Conservation (phyloP, 2,888 invertebrate genomes). For the Galeopsomyia nigrocyanea region DNA sequence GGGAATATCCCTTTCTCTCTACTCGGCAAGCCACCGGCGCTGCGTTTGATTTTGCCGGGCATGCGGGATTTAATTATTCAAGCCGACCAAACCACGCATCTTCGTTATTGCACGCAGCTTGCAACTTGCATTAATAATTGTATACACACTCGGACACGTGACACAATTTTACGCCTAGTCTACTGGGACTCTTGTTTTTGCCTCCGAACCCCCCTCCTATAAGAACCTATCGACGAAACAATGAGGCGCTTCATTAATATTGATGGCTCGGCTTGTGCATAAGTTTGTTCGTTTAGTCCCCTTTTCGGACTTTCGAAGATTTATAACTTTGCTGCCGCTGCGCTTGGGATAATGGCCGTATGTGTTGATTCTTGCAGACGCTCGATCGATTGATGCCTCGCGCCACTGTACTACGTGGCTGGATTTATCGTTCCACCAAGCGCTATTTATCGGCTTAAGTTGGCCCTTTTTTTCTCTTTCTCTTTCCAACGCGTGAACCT, state of each 20-base stretch:
- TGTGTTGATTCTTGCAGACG: not conserved
- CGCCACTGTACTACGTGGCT: not conserved
- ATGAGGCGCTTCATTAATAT: slow-evolving; percentile 27
- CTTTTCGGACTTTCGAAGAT: not conserved
- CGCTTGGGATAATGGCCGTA: not conserved
- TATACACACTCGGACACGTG: slow-evolving; percentile 19
- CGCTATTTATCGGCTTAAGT: slow-evolving; percentile 24
- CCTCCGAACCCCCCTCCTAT: no score
- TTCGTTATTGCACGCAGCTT: slow-evolving; percentile 18
- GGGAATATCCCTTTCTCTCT: not conserved
- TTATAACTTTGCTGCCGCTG: not conserved
- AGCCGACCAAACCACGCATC: slow-evolving; percentile 24
- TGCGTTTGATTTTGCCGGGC: slow-evolving; percentile 38
- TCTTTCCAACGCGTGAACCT: slow-evolving; percentile 1
- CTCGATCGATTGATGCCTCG: slow-evolving; percentile 15
- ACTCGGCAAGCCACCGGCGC: no score
- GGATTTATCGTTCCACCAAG: slow-evolving; percentile 21
- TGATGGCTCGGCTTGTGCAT: slow-evolving; percentile 19
- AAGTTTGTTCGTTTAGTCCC: slow-evolving; percentile 6
- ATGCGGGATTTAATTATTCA: slow-evolving; percentile 40
- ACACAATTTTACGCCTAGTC: slow-evolving; percentile 31
- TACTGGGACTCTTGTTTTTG: not conserved
- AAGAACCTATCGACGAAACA: slow-evolving; percentile 15
- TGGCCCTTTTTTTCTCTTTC: not conserved
- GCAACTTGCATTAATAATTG: slow-evolving; percentile 26